A percentile compares a stretch with the other conserved stretches of the same genome.
These are phyloP conservation scores for Indicator indicator DNA, from an alignment of 2,113 vertebrate genomes.

Conservation along the genomic window DNA sequence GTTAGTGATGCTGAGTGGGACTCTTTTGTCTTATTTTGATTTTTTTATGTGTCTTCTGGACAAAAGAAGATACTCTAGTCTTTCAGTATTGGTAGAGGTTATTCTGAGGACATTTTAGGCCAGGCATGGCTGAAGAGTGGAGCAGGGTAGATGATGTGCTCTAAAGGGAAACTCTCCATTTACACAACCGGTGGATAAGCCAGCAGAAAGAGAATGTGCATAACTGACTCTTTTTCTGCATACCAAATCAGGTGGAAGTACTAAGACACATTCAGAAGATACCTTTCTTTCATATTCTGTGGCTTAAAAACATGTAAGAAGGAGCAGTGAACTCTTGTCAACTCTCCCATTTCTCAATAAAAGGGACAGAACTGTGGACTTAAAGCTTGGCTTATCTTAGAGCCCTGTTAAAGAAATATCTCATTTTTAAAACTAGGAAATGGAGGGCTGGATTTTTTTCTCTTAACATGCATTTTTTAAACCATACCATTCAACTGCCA, in stretches of 20 bases:
- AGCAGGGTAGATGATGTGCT: neutral
- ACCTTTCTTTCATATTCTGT: neutral
- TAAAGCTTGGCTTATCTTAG: neutral
- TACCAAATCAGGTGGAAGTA: neutral
- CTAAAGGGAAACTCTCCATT: neutral
- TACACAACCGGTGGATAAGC: neutral
- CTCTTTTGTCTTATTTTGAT: neutral
- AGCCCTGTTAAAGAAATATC: neutral
- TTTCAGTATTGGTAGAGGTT: neutral
- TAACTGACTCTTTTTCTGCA: neutral
- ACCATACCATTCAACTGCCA: neutral
- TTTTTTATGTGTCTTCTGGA: neutral
- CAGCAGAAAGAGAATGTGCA: neutral
- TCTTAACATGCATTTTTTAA: neutral
- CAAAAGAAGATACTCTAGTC: neutral
- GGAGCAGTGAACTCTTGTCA: neutral
- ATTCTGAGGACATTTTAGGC: neutral
- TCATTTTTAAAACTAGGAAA: neutral
- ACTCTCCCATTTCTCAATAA: neutral
- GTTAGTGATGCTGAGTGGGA: neutral
- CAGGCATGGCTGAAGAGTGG: neutral
- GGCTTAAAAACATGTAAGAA: neutral
- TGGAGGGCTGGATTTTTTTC: rapidly evolving
- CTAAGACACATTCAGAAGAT: neutral
- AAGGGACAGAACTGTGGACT: neutral